Evolutionary conservation across 2,888 invertebrate species (phyloP).

Genomic region (Meghimatium bilineatum): DNA sequence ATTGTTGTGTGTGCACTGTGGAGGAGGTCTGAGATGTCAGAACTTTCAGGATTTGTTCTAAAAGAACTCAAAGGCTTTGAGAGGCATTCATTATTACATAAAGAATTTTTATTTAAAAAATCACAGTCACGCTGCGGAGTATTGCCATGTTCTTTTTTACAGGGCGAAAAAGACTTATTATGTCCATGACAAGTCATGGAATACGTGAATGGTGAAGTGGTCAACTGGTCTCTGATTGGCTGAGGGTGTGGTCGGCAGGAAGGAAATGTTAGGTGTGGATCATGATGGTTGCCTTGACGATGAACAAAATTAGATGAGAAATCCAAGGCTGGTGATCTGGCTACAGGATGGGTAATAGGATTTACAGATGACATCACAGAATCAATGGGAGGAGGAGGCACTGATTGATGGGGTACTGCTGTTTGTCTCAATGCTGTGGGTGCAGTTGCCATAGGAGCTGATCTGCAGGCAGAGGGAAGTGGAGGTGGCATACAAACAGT

Average conservation of each 20-base stretch:
- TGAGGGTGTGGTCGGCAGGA: background rate
- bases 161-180: slow-evolving; percentile 3
- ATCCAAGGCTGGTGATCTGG: slow-evolving; percentile 21
- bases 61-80: background rate
- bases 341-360: slow-evolving; percentile 16
- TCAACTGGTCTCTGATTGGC: background rate
- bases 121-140: slow-evolving; percentile 20
- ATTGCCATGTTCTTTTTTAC: slow-evolving; percentile 37
- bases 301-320: background rate
- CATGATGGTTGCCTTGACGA: background rate
- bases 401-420: background rate
- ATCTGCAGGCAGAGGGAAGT: slow-evolving; percentile 19
- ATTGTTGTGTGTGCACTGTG: slow-evolving; percentile 47
- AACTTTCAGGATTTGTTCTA: slow-evolving; percentile 18
- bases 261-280: background rate
- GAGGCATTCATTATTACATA: background rate
- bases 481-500: slow-evolving; percentile 30
- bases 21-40: slow-evolving; percentile 45
- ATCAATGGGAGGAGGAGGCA: slow-evolving; percentile 5
- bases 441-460: slow-evolving; percentile 18
- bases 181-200: slow-evolving; percentile 8
- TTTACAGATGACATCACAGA: slow-evolving; percentile 27
- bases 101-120: background rate
- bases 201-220: slow-evolving; percentile 10
- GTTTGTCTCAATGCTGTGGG: background rate